These are phyloP conservation scores for Octopus bimaculoides DNA, from an alignment of 1,140 invertebrate genomes.

Conservation along the genomic window DNA sequence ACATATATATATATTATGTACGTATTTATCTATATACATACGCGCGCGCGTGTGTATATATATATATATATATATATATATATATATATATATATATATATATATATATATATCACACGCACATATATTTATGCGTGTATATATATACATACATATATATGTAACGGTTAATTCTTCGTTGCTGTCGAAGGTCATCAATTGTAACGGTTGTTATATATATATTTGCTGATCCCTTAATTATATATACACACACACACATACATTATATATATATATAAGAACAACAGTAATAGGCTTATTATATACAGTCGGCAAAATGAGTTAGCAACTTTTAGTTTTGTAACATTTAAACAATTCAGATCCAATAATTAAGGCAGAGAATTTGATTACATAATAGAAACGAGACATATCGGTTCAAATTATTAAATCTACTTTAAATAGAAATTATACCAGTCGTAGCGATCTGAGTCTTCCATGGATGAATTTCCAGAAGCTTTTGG, in stretches of 20 bases:
- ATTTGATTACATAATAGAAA: neutral
- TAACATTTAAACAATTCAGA: neutral
- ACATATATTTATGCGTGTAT: no score
- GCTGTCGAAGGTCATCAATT: no score
- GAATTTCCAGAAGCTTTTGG: conserved; percentile 20
- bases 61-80: neutral
- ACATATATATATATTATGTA: neutral
- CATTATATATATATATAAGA: no score
- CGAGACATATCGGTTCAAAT: neutral
- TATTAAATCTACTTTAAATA: neutral
- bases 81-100: neutral
- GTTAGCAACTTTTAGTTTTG: neutral
- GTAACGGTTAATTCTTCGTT: no score
- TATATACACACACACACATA: no score
- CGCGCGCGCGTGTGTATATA: neutral
- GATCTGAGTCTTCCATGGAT: conserved; percentile 23
- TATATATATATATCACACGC: neutral
- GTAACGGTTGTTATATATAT: no score
- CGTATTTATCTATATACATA: no score
- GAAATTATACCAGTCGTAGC: conserved; percentile 25
- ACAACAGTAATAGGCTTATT: neutral
- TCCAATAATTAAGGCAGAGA: neutral
- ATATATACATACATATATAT: no score
- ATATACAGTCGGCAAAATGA: neutral
- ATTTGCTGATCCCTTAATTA: no score